A percentile compares a stretch with the other conserved stretches of the same genome.
phyloP scores from a whole-genome alignment of 2,888 invertebrate species.

The Corbicula japonica region DNA sequence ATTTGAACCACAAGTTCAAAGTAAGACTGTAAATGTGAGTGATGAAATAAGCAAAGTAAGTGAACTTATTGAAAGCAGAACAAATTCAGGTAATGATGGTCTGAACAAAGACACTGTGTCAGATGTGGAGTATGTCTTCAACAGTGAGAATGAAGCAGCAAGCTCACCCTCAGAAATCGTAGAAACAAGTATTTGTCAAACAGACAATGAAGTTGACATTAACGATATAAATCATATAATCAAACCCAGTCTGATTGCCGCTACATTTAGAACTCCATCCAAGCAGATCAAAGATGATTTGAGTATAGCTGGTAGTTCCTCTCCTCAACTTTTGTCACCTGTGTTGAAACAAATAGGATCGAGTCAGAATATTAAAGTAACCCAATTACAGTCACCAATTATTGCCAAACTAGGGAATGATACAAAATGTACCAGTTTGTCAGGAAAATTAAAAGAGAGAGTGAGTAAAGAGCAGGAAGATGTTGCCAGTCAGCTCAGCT shows the following conservation, averaged over 20 bases:
- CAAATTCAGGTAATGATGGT: neutral
- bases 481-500: constrained; percentile 19
- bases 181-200: constrained; percentile 25
- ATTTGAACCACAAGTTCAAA: too few species aligned
- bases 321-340: neutral
- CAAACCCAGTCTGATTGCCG: neutral
- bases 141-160: neutral
- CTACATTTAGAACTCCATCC: constrained; percentile 13
- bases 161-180: neutral
- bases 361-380: neutral
- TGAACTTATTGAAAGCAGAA: too few species aligned
- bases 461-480: neutral
- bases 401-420: constrained; percentile 3
- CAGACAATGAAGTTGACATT: constrained; percentile 33
- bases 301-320: too few species aligned
- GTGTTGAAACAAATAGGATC: neutral
- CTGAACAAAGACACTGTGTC: neutral
- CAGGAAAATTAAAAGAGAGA: neutral
- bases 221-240: constrained; percentile 13
- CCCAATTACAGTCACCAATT: constrained; percentile 27
- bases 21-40: too few species aligned
- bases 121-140: neutral
- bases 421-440: neutral
- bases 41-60: too few species aligned
- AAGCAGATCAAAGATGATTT: neutral